phyloP scores from a whole-genome alignment of 2,797 vertebrate species.

The Muraenolepis orangiensis region DNA sequence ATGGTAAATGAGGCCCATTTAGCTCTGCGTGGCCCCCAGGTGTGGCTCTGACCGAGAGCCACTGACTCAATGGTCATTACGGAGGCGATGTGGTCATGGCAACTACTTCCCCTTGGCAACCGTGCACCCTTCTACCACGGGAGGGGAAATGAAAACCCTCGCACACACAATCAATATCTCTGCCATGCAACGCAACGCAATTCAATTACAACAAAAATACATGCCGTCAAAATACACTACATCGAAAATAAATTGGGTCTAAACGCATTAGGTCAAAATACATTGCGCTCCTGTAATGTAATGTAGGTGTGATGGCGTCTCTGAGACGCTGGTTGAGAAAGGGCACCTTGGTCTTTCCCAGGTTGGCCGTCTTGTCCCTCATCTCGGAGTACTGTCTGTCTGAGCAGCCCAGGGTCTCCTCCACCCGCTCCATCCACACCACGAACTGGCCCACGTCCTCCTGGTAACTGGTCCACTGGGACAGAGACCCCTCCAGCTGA shows the following conservation, averaged over 20 bases:
- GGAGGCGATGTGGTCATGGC: not conserved
- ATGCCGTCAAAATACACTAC: too few relatives aligned
- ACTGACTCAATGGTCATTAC: not conserved
- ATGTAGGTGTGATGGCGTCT: too few relatives aligned
- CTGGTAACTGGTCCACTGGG: conserved; percentile 97
- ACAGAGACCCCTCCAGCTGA: conserved; percentile 90
- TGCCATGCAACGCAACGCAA: too few relatives aligned
- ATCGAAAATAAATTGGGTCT: too few relatives aligned
- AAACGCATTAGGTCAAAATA: not conserved
- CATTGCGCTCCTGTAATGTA: too few relatives aligned
- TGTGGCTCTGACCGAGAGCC: conserved; percentile 5
- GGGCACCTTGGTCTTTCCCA: conserved; percentile 93
- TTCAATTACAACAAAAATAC: too few relatives aligned
- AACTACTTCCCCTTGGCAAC: not conserved
- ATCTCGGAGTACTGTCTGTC: conserved; percentile 86
- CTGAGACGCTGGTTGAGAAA: too few relatives aligned
- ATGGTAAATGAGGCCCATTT: conserved; percentile 4
- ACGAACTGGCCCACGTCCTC: conserved; percentile 92
- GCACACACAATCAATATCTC: too few relatives aligned
- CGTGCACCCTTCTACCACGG: too few relatives aligned
- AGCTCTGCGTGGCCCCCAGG: not conserved
- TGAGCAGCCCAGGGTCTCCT: conserved; percentile 80
- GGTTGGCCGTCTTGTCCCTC: conserved; percentile 87
- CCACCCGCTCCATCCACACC: conserved; percentile 88
- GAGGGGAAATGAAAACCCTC: too few relatives aligned